A percentile compares a stretch with the other conserved stretches of the same genome.
These are phyloP conservation scores for Mamestra brassicae DNA, from an alignment of 2,888 invertebrate genomes.

Conservation along the genomic window DNA sequence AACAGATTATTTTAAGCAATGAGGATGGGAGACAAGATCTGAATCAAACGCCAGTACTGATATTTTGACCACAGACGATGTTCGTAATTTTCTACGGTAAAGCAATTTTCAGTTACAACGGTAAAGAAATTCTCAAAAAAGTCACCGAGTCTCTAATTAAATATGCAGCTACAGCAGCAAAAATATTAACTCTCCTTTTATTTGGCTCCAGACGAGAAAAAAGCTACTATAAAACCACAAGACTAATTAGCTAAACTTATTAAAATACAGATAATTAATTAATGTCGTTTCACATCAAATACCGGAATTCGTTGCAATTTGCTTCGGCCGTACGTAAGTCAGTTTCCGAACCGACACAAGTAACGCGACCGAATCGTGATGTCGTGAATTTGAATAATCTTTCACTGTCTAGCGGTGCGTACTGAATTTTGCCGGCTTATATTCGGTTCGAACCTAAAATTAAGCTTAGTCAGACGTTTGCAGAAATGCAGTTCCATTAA, in stretches of 20 bases:
- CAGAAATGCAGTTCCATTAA: conserved; percentile 66
- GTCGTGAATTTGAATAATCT: conserved; percentile 22
- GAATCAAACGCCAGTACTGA: no score
- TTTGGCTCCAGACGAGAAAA: not conserved
- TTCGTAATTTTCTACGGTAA: no score
- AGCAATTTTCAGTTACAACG: no score
- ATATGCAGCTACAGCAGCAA: not conserved
- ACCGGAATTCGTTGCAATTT: conserved; percentile 35
- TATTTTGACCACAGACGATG: no score
- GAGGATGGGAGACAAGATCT: no score
- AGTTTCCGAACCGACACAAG: conserved; percentile 29
- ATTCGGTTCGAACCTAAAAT: conserved; percentile 63
- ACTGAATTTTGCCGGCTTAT: conserved; percentile 46
- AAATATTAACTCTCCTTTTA: not conserved
- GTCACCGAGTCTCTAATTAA: not conserved
- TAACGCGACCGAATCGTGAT: conserved; percentile 38
- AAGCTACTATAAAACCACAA: not conserved
- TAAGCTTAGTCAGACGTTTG: conserved; percentile 61
- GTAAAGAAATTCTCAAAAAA: not conserved
- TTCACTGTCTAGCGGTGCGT: not conserved
- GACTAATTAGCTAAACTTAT: conserved; percentile 2
- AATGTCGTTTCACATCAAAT: conserved; percentile 39
- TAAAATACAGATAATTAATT: conserved; percentile 20
- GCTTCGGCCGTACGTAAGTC: conserved; percentile 29
- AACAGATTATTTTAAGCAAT: no score